Evolutionary conservation across 2,888 invertebrate genomes (phyloP).

Genomic region (Atrina japonica): DNA sequence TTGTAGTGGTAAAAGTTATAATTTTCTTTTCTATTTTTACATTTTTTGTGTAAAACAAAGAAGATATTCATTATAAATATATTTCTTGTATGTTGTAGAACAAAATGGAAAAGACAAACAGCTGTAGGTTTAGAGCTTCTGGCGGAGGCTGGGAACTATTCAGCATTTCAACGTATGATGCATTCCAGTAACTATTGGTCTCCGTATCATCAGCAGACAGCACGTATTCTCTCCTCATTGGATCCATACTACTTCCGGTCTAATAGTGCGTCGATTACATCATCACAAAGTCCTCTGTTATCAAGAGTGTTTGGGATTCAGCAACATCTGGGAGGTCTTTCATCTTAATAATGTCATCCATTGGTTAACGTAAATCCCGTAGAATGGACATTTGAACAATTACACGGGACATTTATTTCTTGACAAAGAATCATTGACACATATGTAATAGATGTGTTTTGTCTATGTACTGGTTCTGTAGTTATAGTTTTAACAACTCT

Average conservation of each 20-base stretch:
- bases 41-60: too few species aligned
- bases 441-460: too few species aligned
- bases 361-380: too few species aligned
- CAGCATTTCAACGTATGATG: constrained; percentile 94
- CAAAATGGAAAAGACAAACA: constrained; percentile 99
- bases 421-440: too few species aligned
- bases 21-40: too few species aligned
- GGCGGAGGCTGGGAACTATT: constrained; percentile 98
- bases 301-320: constrained; percentile 29
- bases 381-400: too few species aligned
- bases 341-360: not conserved
- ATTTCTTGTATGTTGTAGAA: constrained; percentile 85
- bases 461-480: too few species aligned
- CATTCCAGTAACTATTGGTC: constrained; percentile 79
- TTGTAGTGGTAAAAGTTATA: too few species aligned
- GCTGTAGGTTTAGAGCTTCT: constrained; percentile 97
- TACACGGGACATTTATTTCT: too few species aligned
- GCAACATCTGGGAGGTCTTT: constrained; percentile 3
- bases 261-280: constrained; percentile 25
- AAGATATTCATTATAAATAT: not conserved
- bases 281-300: constrained; percentile 37
- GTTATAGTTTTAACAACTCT: too few species aligned
- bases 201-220: constrained; percentile 67
- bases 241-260: constrained; percentile 58
- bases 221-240: constrained; percentile 46